Base-by-base conservation (phyloP, 2,113 vertebrate species). In the Amazona guildingii region DNA sequence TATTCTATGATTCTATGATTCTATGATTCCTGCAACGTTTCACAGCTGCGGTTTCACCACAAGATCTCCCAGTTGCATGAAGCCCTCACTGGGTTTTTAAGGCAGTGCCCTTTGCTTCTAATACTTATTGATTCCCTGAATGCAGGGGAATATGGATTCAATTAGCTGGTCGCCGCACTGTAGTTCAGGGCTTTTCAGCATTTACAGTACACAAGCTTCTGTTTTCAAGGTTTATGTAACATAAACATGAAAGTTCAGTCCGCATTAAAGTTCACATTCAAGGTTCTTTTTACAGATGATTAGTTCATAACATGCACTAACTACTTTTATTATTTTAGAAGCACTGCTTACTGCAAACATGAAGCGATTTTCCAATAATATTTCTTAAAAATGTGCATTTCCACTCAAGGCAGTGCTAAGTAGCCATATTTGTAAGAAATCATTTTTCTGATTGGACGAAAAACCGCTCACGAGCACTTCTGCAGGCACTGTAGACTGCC, bases 41-140 rank as follows among this genome's bases (percentile, higher is more conserved):
- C 78, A 64, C 55, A 57, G 29, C 52, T 62, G 33, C 2, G 1
- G 84, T 93, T 91, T 83, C 64, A 74, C 28, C 39, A 64, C 74
- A 87, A 17, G 3, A 94, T 54, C 21, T 46, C 54, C 17, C 44
- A 39, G 33, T 89, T 39, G 23, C 61, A 69, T 19, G 62, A 91
- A 86, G 23, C 14, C 4, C 28, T 68, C 68, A 33, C 21, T 29
- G 76, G 49, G 63, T 80, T 95, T 94, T 87, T 84, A 93, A 95
- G 78, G 48, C 43, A 88, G 35, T 72, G 66, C 54, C 82, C 74
- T 95, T 95, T 91, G 31, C 49, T 87, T 93, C 88, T 92, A 78
- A 91, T 41, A 91, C 80, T 84, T 96, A 96, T 93, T 94, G 96
- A 96, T 95, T 92, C 54, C 27, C 62, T 90, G 74, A 93, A 95